Conservation (phyloP, 2,113 vertebrate species). For the Notarius lentiginosus region DNA sequence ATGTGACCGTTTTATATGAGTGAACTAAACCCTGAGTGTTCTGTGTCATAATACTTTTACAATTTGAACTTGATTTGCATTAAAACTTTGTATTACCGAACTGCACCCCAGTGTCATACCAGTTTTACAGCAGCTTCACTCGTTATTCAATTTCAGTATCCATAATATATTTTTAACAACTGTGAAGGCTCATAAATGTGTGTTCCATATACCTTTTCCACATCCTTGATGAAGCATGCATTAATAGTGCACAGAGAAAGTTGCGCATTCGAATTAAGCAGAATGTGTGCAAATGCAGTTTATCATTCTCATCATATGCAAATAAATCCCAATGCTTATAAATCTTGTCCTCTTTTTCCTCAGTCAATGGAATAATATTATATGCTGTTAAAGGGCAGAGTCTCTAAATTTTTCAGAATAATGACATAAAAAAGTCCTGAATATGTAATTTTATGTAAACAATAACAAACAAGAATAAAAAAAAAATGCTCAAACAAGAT, state of each 20-base stretch:
- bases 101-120: neutral
- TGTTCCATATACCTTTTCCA: neutral
- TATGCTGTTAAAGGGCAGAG: neutral
- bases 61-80: conserved; percentile 9
- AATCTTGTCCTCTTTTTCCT: neutral
- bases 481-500: neutral
- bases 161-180: neutral
- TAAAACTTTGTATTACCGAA: neutral
- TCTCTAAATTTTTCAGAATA: neutral
- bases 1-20: conserved; percentile 29
- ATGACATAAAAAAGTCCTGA: neutral
- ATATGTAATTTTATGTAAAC: neutral
- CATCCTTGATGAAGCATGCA: neutral
- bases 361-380: neutral
- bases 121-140: neutral
- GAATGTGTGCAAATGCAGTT: neutral
- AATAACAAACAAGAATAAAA: neutral
- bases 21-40: neutral
- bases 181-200: neutral
- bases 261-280: neutral
- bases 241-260: neutral
- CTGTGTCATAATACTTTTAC: neutral
- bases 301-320: neutral
- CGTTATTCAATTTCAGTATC: conserved; percentile 1
- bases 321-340: neutral